These are phyloP conservation scores for Rostratula benghalensis DNA, from an alignment of 2,113 vertebrate species.

Conservation along the genomic window DNA sequence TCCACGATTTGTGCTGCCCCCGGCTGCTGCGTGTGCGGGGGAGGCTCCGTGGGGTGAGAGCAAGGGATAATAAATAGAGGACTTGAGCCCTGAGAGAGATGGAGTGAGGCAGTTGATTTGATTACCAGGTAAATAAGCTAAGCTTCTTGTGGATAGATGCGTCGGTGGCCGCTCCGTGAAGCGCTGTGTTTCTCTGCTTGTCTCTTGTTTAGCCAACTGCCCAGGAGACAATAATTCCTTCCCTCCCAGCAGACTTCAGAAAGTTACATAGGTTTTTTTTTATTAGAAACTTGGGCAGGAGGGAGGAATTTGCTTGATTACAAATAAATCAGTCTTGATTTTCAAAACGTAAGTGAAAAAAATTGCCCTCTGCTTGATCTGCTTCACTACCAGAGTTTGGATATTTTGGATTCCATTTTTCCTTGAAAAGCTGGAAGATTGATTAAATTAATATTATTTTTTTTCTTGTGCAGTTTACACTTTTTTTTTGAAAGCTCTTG, in stretches of 20 bases:
- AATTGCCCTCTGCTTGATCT: not conserved
- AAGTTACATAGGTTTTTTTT: not conserved
- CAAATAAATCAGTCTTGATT: not conserved
- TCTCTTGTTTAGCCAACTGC: not conserved
- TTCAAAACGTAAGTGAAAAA: not conserved
- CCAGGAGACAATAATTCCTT: not conserved
- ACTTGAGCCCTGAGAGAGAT: not conserved
- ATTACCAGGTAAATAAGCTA: not conserved
- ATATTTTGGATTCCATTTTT: not conserved
- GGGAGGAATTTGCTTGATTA: not conserved
- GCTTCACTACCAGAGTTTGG: not conserved
- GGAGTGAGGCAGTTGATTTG: not conserved
- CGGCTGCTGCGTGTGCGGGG: rapidly evolving
- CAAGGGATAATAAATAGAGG: not conserved
- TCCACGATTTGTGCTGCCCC: rapidly evolving
- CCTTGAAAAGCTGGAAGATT: not conserved
- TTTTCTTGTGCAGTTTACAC: not conserved
- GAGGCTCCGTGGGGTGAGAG: rapidly evolving
- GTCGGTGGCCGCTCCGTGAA: not conserved
- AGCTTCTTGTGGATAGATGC: not conserved
- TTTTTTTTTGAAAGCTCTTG: not conserved
- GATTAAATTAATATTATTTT: not conserved
- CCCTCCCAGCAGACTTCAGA: not conserved
- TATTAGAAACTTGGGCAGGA: not conserved
- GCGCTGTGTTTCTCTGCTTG: not conserved